phyloP scores from a whole-genome alignment of 1,140 invertebrate species.

The Cecropterus lyciades region DNA sequence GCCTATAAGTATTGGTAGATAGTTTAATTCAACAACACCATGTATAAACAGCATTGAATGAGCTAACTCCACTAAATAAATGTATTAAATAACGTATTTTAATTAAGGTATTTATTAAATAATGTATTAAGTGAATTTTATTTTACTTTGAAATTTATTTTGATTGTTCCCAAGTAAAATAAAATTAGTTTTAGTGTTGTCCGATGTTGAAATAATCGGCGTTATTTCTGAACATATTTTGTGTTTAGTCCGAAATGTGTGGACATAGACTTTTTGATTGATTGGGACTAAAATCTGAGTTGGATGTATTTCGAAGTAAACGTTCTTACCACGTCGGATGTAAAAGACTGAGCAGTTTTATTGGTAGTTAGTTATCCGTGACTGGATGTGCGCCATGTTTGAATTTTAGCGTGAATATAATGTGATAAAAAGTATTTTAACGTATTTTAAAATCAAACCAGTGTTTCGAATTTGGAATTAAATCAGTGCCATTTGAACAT shows the following conservation, averaged over 20 bases:
- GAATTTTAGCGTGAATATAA: slow-evolving; percentile 60
- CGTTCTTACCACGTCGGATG: slow-evolving; percentile 51
- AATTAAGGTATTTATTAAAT: slow-evolving; percentile 74
- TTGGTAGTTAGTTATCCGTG: slow-evolving; percentile 59
- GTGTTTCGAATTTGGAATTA: slow-evolving; percentile 43
- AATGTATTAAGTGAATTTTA: slow-evolving; percentile 53
- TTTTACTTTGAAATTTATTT: slow-evolving; percentile 56
- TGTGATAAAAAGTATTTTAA: slow-evolving; percentile 76
- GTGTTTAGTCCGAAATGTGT: slow-evolving; percentile 22
- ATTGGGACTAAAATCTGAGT: slow-evolving; percentile 26
- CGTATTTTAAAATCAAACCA: slow-evolving; percentile 53
- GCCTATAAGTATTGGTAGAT: slow-evolving; percentile 48
- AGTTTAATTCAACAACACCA: slow-evolving; percentile 45
- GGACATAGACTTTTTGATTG: slow-evolving; percentile 12
- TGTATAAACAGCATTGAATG: slow-evolving; percentile 49
- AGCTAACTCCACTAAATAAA: slow-evolving; percentile 44
- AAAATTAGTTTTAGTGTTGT: slow-evolving; percentile 56
- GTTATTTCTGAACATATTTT: slow-evolving; percentile 48
- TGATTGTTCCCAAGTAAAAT: slow-evolving; percentile 55
- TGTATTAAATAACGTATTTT: slow-evolving; percentile 36
- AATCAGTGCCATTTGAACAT: slow-evolving; percentile 41
- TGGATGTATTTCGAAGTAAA: slow-evolving; percentile 22
- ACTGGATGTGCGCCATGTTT: slow-evolving; percentile 63
- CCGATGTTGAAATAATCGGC: slow-evolving; percentile 53
- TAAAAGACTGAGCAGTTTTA: slow-evolving; percentile 68